A percentile compares a stretch with the other conserved stretches of the same genome.
Evolutionary conservation across 1,140 invertebrate species (phyloP).

Genomic region (Gonioctena quinquepunctata): DNA sequence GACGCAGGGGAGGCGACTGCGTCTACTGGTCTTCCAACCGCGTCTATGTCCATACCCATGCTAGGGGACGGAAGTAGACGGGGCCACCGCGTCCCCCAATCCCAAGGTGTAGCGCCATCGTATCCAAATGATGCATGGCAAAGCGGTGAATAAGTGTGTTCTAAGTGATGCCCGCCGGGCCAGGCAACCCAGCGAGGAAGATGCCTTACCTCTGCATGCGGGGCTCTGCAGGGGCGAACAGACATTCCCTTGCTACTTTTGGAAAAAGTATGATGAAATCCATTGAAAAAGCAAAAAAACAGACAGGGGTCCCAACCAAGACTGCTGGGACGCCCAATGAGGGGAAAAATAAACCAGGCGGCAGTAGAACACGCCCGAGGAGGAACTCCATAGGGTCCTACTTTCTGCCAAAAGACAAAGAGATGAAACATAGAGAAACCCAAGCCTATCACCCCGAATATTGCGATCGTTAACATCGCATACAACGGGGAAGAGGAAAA

Average conservation of each 20-base stretch:
- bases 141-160: too few relatives aligned
- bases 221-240: not conserved
- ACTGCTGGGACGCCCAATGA: not conserved
- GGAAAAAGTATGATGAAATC: not conserved
- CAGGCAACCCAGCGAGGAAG: not conserved
- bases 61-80: not conserved
- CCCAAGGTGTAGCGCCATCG: not conserved
- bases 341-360: not conserved
- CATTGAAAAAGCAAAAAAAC: not conserved
- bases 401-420: too few relatives aligned
- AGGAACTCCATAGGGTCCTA: too few relatives aligned
- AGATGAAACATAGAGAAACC: too few relatives aligned
- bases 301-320: not conserved
- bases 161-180: too few relatives aligned
- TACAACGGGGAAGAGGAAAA: too few relatives aligned
- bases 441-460: too few relatives aligned
- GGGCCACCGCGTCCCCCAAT: not conserved
- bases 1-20: not conserved
- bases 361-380: not conserved
- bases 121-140: not conserved
- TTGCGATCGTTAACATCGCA: too few relatives aligned
- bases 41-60: not conserved
- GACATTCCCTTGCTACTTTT: not conserved
- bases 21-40: not conserved
- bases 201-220: too few relatives aligned